Conservation (phyloP, 2,113 vertebrate species). For the Bolborhynchus lineola region DNA sequence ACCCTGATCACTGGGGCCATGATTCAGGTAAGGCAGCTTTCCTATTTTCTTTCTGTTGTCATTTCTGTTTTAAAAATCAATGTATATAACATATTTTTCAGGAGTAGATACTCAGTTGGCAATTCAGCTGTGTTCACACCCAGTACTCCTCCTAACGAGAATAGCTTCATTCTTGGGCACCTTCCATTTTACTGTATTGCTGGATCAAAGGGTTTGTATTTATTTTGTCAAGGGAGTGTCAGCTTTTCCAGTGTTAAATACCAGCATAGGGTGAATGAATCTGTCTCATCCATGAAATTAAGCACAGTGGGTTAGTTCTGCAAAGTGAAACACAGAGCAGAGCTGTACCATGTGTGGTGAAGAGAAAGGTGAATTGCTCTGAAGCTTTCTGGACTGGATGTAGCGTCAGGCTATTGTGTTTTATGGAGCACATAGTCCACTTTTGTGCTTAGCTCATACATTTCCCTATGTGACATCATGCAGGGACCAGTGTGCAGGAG, state of each 20-base stretch:
- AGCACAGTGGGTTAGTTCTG: background rate
- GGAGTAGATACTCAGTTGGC: background rate
- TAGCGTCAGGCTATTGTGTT: background rate
- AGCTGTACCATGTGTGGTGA: background rate
- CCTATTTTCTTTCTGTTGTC: background rate
- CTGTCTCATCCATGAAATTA: background rate
- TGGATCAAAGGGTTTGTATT: background rate
- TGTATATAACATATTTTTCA: background rate
- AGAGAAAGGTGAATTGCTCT: background rate
- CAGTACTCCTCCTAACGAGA: background rate
- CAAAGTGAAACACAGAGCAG: background rate
- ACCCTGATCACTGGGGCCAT: slow-evolving; percentile 88
- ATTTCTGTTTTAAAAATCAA: background rate
- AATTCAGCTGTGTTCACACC: background rate
- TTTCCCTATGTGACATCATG: background rate
- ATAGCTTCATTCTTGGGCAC: background rate
- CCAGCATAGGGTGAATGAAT: background rate
- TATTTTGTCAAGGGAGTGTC: background rate
- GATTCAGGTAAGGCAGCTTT: slow-evolving; percentile 83
- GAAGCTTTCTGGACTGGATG: background rate
- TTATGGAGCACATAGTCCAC: background rate
- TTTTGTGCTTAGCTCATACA: background rate
- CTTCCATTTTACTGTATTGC: background rate
- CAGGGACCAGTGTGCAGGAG: background rate
- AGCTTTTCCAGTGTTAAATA: background rate